Evolutionary conservation across 2,888 invertebrate genomes (phyloP).

Genomic region (Lucinisca nassula): DNA sequence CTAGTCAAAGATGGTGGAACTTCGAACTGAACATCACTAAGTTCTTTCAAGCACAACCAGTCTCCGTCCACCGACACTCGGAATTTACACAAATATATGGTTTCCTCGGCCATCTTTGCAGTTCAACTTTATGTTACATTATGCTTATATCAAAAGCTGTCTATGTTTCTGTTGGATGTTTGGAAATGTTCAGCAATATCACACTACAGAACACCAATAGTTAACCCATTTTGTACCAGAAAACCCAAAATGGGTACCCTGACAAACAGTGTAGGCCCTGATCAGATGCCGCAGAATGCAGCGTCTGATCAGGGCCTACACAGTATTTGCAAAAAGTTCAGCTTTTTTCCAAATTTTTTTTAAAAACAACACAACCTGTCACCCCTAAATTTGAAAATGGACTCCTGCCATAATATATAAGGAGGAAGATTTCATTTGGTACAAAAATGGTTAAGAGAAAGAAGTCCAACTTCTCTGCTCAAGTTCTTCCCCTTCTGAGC

Average conservation of each 20-base stretch:
- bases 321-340: too few relatives aligned
- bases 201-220: not conserved
- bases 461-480: not conserved
- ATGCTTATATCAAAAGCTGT: not conserved
- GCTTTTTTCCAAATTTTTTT: too few relatives aligned
- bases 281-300: too few relatives aligned
- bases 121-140: not conserved
- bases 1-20: slow-evolving; percentile 72
- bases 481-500: not conserved
- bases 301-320: too few relatives aligned
- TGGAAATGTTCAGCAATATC: not conserved
- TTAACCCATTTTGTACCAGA: too few relatives aligned
- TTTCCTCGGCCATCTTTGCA: slow-evolving; percentile 93
- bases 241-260: too few relatives aligned
- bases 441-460: too few relatives aligned
- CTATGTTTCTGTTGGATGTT: not conserved
- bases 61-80: slow-evolving; percentile 99
- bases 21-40: slow-evolving; percentile 94
- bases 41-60: slow-evolving; percentile 97
- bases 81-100: slow-evolving; percentile 98
- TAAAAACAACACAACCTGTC: too few relatives aligned
- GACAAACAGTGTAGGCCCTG: too few relatives aligned
- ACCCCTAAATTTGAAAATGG: too few relatives aligned
- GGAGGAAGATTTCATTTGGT: too few relatives aligned
- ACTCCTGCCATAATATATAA: too few relatives aligned